Conservation (phyloP, 2,888 invertebrate genomes). For the Scaptomyza reducta region DNA sequence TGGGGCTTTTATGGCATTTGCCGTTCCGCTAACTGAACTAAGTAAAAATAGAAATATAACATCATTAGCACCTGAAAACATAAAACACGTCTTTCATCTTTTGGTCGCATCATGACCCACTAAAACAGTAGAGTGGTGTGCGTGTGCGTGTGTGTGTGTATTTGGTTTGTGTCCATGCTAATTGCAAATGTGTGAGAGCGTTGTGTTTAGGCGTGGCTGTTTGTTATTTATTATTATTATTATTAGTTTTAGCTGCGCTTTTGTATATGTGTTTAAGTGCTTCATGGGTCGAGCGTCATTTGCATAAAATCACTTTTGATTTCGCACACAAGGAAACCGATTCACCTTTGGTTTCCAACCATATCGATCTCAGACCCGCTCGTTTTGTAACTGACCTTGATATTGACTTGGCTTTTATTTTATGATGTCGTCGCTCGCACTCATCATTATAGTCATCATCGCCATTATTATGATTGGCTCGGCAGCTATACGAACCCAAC, state of each 20-base stretch:
- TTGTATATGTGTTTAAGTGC: conserved; percentile 34
- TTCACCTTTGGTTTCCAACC: conserved; percentile 46
- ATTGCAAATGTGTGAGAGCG: conserved; percentile 27
- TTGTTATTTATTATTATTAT: conserved; percentile 15
- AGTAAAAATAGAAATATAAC: conserved; percentile 22
- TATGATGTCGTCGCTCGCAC: conserved; percentile 16
- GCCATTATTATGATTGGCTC: conserved; percentile 46
- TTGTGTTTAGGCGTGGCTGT: conserved; percentile 28
- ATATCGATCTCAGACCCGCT: conserved; percentile 32
- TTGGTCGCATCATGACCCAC: conserved; percentile 66
- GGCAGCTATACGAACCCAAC: conserved; percentile 50
- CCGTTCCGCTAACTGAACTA: conserved; percentile 54
- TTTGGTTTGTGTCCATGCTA: conserved; percentile 11
- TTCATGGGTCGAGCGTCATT: conserved; percentile 52
- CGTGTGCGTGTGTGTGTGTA: conserved; percentile 33
- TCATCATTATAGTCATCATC: conserved; percentile 23
- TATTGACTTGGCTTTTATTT: conserved; percentile 61
- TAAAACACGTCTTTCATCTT: conserved; percentile 33
- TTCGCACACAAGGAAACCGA: conserved; percentile 48
- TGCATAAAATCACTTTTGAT: conserved; percentile 72
- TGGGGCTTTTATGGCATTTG: conserved; percentile 40
- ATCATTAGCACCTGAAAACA: conserved; percentile 60
- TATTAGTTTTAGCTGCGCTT: conserved; percentile 13
- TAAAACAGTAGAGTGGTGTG: conserved; percentile 10
- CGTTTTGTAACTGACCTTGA: conserved; percentile 78